Evolutionary conservation across 2,797 vertebrate species (phyloP), one percentile per base, ranked within the genome.

Genomic region (Enteromius trimaculatus): DNA sequence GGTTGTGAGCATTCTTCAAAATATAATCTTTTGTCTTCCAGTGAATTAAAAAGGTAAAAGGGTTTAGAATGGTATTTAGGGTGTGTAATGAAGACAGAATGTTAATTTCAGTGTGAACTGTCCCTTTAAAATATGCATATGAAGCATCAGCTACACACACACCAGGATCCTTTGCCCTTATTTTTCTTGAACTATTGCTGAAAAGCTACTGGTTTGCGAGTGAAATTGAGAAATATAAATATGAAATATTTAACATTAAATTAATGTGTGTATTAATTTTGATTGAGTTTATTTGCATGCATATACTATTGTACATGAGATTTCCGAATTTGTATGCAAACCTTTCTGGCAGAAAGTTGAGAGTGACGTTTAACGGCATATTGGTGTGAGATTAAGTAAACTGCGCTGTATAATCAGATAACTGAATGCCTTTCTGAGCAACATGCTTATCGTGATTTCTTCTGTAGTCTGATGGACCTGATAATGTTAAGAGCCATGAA

Each of bases 401-500:
- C 9, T 44, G 44, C 34, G 44, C 55, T 19, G 11, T 37, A 64
- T 19, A 11, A 74, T 72, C 55, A 62, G 79, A 72, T 72, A 64
- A 62, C 42, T 1, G 5, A 16, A 44, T 44, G 55, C 1, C 37
- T 77, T 77, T 53, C 68, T 49, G 39, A 3, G 3, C 23, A 37
- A 9, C 42, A 62, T 55, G 17, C 72, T 76, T 64, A 65, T 53
- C 66, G 58, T 26, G 37, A 29, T 71, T 60, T 29, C 16, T 42
- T 70, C 44, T 51, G 53, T 60, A 16, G 23, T 21, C 10, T 55
- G 47, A 71, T 47, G 51, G 1, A 62, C 31, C 53, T 60, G 68
- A 66, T 55, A 6, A 31, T 65, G 42, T 51, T 42, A 1, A 51
- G 9, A 17, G 19, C 23, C 7, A 68, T 10, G 7, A 44, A 29